Percentiles rank a stretch among this genome's conserved stretches.
These are phyloP conservation scores for Drosophila pseudotakahashii DNA, from an alignment of 2,888 invertebrate genomes.

Conservation along the genomic window DNA sequence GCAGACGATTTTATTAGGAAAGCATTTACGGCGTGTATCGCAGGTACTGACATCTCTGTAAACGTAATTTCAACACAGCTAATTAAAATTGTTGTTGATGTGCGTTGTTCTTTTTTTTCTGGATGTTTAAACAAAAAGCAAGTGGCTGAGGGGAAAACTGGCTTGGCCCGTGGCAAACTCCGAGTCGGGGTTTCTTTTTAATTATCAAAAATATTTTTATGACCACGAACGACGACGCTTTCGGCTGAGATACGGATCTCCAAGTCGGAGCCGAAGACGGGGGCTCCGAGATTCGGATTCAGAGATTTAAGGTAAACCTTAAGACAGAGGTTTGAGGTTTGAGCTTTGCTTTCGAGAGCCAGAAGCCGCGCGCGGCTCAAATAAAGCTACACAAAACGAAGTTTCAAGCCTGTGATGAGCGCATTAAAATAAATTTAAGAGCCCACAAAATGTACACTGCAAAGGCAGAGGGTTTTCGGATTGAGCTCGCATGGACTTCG, in stretches of 20 bases:
- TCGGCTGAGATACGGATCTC: constrained; percentile 56
- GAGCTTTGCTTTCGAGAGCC: constrained; percentile 27
- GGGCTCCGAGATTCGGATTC: constrained; percentile 5
- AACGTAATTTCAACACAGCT: constrained; percentile 59
- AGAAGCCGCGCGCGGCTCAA: constrained; percentile 55
- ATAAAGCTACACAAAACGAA: constrained; percentile 57
- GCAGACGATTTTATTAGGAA: constrained; percentile 39
- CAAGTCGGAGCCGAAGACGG: constrained; percentile 34
- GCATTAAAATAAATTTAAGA: constrained; percentile 76
- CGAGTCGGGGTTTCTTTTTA: constrained; percentile 70
- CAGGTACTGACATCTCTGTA: constrained; percentile 49
- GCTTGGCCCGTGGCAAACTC: constrained; percentile 82
- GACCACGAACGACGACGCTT: constrained; percentile 48
- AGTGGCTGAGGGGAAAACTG: constrained; percentile 57
- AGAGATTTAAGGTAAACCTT: constrained; percentile 8
- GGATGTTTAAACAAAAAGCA: constrained; percentile 47
- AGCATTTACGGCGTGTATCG: constrained; percentile 34
- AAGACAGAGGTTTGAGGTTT: not conserved
- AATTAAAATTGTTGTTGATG: constrained; percentile 57
- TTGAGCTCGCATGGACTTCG: not conserved
- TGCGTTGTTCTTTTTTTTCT: constrained; percentile 6
- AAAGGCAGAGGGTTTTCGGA: constrained; percentile 4
- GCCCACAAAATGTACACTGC: constrained; percentile 58
- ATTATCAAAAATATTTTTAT: constrained; percentile 79
- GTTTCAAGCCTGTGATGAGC: constrained; percentile 64